A percentile compares a stretch with the other conserved stretches of the same genome.
Evolutionary conservation across 2,888 invertebrate genomes (phyloP).

Genomic region (Punctoribates punctum): DNA sequence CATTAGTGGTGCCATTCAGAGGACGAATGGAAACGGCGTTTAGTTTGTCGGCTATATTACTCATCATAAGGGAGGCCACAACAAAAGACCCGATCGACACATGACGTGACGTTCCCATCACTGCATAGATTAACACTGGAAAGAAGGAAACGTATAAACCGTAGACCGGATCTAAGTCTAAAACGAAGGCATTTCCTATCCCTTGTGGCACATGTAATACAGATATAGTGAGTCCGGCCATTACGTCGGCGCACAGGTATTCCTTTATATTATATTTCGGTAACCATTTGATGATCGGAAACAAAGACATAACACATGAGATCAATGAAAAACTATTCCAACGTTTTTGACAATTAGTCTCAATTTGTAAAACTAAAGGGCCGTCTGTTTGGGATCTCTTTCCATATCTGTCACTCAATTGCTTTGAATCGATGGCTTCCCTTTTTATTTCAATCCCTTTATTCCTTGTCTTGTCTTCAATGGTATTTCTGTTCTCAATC

Average conservation of each 20-base stretch:
- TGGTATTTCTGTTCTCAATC: too few species aligned
- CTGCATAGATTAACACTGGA: constrained; percentile 76
- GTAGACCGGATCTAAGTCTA: constrained; percentile 57
- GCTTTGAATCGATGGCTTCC: constrained; percentile 30
- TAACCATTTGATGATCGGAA: constrained; percentile 49
- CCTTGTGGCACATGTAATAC: constrained; percentile 89
- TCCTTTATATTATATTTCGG: constrained; percentile 48
- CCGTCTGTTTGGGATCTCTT: not conserved
- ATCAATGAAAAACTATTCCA: constrained; percentile 25
- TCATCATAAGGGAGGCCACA: constrained; percentile 83
- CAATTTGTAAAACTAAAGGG: not conserved
- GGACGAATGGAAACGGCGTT: not conserved
- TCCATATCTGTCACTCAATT: constrained; percentile 11
- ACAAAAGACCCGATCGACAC: constrained; percentile 81
- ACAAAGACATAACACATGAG: constrained; percentile 41
- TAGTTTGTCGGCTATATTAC: constrained; percentile 57
- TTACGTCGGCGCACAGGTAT: constrained; percentile 67
- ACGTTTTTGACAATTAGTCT: not conserved
- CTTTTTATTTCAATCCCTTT: not conserved
- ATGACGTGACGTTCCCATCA: constrained; percentile 84
- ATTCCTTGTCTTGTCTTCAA: too few species aligned
- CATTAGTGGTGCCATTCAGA: not conserved
- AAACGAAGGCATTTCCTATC: constrained; percentile 60
- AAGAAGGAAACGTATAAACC: constrained; percentile 84
- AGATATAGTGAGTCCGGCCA: constrained; percentile 80